A percentile compares a stretch with the other conserved stretches of the same genome.
These are phyloP conservation scores for Condylura cristata DNA, from an alignment of 2,113 vertebrate genomes.

Conservation along the genomic window DNA sequence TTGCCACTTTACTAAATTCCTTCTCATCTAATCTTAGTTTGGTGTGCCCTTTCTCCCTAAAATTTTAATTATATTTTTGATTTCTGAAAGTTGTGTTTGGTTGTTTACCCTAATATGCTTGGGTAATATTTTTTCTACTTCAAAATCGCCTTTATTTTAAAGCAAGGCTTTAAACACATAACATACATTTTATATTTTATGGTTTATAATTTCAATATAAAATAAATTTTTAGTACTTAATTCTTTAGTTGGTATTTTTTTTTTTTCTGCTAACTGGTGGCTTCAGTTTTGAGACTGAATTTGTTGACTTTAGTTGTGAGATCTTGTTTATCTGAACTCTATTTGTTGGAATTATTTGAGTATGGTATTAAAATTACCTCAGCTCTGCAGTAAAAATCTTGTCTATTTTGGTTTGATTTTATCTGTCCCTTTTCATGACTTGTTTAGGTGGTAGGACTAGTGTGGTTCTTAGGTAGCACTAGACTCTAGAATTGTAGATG, in stretches of 20 bases:
- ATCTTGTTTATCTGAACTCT: not conserved
- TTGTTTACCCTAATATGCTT: not conserved
- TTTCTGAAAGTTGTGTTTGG: not conserved
- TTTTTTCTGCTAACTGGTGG: not conserved
- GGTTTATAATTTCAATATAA: not conserved
- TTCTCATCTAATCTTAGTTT: not conserved
- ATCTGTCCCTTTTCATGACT: not conserved
- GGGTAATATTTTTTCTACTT: not conserved
- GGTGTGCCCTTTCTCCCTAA: not conserved
- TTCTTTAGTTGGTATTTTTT: not conserved
- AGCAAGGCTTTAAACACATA: not conserved
- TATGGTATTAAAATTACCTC: not conserved
- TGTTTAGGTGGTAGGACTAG: not conserved
- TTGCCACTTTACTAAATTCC: not conserved
- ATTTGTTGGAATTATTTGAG: not conserved
- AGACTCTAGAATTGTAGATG: not conserved
- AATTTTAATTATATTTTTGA: conserved; percentile 25
- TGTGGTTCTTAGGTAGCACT: not conserved
- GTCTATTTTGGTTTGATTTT: no score
- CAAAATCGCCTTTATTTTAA: not conserved
- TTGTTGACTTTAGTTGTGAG: not conserved
- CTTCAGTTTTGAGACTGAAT: no score
- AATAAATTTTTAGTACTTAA: not conserved
- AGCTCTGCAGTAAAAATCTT: no score
- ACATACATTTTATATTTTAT: not conserved